Conservation (phyloP, 2,113 vertebrate genomes). For the Clarias magur region DNA sequence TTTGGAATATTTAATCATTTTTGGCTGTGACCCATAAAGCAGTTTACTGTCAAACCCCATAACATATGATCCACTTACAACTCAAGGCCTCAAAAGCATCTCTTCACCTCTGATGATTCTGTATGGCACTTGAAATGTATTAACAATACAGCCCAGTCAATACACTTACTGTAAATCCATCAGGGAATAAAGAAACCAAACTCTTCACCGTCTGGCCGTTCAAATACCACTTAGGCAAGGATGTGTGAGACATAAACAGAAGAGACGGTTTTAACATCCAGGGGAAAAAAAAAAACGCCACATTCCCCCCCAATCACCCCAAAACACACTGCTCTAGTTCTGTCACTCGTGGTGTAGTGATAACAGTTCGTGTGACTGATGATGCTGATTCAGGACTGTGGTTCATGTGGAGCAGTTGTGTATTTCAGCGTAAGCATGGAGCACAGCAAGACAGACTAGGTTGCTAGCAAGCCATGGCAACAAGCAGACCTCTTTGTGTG, state of each 20-base stretch:
- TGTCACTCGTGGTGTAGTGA: slow-evolving; percentile 27
- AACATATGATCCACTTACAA: slow-evolving; percentile 18
- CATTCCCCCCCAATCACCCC: not conserved
- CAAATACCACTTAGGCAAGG: not conserved
- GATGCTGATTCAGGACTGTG: slow-evolving; percentile 11
- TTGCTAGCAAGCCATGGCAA: slow-evolving; percentile 32
- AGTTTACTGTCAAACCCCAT: not conserved
- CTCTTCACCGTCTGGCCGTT: not conserved
- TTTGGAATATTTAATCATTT: slow-evolving; percentile 30
- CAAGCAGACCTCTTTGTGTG: slow-evolving; percentile 30
- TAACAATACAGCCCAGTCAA: slow-evolving; percentile 35
- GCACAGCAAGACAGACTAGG: not conserved
- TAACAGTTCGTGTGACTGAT: slow-evolving; percentile 4
- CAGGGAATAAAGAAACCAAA: not conserved
- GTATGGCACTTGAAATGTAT: slow-evolving; percentile 7
- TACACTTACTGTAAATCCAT: slow-evolving; percentile 25
- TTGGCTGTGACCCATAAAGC: not conserved
- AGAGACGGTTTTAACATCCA: slow-evolving; percentile 1
- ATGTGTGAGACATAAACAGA: slow-evolving; percentile 11
- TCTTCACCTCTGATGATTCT: slow-evolving; percentile 26
- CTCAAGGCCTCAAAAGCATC: slow-evolving; percentile 6
- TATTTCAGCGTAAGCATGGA: not conserved
- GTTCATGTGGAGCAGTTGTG: not conserved
- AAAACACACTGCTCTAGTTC: slow-evolving; percentile 40
- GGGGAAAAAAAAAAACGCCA: not conserved